Base-by-base conservation (phyloP, 53 echinoderm and acorn worm genomes). In the Hippasteria phrygiana region DNA sequence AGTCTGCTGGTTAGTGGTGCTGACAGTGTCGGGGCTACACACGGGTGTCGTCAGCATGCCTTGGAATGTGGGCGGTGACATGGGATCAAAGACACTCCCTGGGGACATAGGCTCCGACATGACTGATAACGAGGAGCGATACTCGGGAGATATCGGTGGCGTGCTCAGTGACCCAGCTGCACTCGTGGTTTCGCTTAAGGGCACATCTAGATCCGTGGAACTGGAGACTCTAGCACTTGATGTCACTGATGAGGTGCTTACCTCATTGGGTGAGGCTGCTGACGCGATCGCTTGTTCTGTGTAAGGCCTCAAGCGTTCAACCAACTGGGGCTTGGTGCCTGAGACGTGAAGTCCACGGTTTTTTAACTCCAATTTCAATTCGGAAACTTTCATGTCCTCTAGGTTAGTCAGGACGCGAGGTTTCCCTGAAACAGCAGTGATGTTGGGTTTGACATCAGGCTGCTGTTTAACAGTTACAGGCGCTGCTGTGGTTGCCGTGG, bases 301-400 rank as follows among this genome's bases (percentile, higher is more conserved):
- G 42, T 95, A 91, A 1, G 87, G 91, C 43, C 93, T 79, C 62
- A 99, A 88, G 46, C 99, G 75, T 80, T 99, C 96, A 0, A 99
- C 88, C 39, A 99, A 77, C 88, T 99, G 99, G 16, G 95, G 99
- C 82, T 99, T 99, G 50, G 99, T 99, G 37, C 99, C 99, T 7
- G 99, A 99, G 17, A 99, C 99, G 13, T 94, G 96, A 40, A 99
- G 92, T 77, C 99, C 96, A 74, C 99, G 92, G 36, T 79, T 94
- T 74, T 99, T 98, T 75, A 99, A 74, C 55, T 99, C 99, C 37
- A 93, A 55, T 79, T 94, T 96, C 34, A 99, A 78, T 75, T 99
- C 99, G 22, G 99, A 93, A 17, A 99, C 99, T 83, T 99, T 99
- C 96, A 99, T 94, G 76, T 99, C 99, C 36, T 99, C 99, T 11